A percentile compares a stretch with the other conserved stretches of the same genome.
These are phyloP conservation scores for Corydoras maculifer DNA, from an alignment of 2,113 vertebrate genomes.

Conservation along the genomic window DNA sequence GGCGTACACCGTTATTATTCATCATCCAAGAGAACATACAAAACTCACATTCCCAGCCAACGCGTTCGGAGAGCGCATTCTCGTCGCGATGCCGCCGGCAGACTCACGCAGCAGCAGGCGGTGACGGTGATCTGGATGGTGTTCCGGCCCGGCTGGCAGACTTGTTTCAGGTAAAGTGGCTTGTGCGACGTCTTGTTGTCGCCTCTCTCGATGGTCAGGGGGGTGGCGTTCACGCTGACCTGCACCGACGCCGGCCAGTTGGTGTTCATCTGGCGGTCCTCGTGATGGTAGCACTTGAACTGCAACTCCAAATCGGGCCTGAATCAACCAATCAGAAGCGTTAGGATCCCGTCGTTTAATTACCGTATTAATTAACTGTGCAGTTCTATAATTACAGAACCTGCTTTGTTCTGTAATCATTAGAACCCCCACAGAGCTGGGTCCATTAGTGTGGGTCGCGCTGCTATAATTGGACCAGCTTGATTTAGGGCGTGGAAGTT, in stretches of 20 bases:
- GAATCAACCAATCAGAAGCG: conserved; percentile 18
- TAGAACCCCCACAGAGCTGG: too few relatives aligned
- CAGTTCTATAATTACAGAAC: too few relatives aligned
- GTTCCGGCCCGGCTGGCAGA: conserved; percentile 91
- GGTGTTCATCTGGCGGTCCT: conserved; percentile 94
- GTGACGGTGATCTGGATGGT: conserved; percentile 96
- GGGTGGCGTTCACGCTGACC: conserved; percentile 90
- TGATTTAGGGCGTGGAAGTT: too few relatives aligned
- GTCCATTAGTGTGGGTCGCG: too few relatives aligned
- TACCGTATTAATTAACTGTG: too few relatives aligned
- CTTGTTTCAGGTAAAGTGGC: conserved; percentile 88
- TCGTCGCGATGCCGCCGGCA: too few relatives aligned
- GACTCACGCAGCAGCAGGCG: conserved; percentile 90
- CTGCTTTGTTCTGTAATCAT: too few relatives aligned
- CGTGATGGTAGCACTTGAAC: conserved; percentile 96
- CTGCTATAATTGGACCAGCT: too few relatives aligned
- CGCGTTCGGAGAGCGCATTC: too few relatives aligned
- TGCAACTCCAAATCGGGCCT: conserved; percentile 94
- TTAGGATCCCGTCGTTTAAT: too few relatives aligned
- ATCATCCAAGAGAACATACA: neutral
- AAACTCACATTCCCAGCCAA: neutral
- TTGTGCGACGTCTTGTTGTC: conserved; percentile 98
- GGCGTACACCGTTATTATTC: neutral
- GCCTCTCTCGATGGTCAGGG: conserved; percentile 82
- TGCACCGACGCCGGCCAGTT: conserved; percentile 96